Evolutionary conservation across 1,140 invertebrate species (phyloP), one percentile per base, ranked within the genome.

Genomic region (Tachypleus tridentatus): DNA sequence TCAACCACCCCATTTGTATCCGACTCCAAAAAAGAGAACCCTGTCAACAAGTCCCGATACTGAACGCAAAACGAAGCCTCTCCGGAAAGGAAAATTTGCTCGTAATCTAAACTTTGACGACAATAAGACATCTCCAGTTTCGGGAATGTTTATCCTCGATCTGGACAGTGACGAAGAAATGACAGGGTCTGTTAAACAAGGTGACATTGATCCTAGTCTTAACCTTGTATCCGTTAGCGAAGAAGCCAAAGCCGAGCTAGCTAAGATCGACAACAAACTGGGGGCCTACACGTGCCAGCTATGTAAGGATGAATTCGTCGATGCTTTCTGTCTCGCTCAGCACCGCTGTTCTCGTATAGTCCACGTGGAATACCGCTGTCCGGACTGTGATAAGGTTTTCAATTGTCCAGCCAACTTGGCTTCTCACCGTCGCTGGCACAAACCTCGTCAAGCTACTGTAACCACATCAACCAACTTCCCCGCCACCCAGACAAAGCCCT

Each of bases 321-420:
- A 99, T 72, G 95, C 96, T 6, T 99, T 99, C 76, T 88, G 89
- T 54, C 77, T 99, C 70, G 97, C 97, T 0, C 92, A 97, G 75
- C 97, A 99, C 76, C 83, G 93, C 3, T 99, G 97, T 77, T 93
- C 93, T 4, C 83, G 95, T 63, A 98, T 99, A 69, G 91, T 97
- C 0, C 93, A 98, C 76, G 93, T 99, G 64, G 95, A 98, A 76
- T 99, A 99, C 78, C 83, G 92, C 57, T 99, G 97, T 77, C 93
- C 94, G 0, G 96, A 99, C 77, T 98, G 97, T 76, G 94, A 97
- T 79, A 99, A 99, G 81, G 87, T 96, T 0, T 99, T 99, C 82
- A 97, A 96, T 75, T 98, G 96, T 77, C 96, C 96, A 0, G 96
- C 96, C 4, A 99, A 99, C 76, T 77, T 99, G 68, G 96, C 96